These are phyloP conservation scores for Cettia cetti DNA, from an alignment of 2,113 vertebrate genomes.

Conservation along the genomic window DNA sequence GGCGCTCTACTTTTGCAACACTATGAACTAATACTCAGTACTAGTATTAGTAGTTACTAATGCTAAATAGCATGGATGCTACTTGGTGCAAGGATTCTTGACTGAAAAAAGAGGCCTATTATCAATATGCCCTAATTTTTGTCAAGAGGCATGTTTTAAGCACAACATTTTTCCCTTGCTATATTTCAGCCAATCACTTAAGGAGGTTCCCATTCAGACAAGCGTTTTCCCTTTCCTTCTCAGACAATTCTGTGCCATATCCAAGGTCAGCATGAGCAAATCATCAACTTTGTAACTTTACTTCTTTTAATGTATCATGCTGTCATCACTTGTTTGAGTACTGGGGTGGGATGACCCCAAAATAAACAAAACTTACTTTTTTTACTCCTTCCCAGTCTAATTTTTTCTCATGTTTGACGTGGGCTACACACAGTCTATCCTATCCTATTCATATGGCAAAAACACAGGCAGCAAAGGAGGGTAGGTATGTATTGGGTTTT, in stretches of 20 bases:
- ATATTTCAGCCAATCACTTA: neutral
- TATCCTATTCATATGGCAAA: neutral
- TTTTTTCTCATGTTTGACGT: neutral
- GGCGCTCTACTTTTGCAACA: neutral
- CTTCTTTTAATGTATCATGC: neutral
- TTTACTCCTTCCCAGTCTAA: neutral
- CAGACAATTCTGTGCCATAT: neutral
- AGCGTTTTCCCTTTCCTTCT: neutral
- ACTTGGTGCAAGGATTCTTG: neutral
- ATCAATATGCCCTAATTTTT: neutral
- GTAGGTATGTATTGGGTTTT: neutral
- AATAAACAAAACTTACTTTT: neutral
- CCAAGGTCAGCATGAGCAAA: neutral
- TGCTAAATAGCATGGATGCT: neutral
- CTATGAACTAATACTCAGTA: neutral
- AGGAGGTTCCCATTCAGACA: neutral
- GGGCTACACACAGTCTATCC: neutral
- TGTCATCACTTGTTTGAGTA: neutral
- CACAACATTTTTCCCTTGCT: neutral
- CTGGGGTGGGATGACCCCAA: neutral
- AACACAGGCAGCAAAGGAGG: neutral
- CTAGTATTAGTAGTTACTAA: neutral
- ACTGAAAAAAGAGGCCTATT: neutral
- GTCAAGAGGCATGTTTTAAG: rapidly evolving
- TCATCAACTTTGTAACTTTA: neutral